Percentiles rank a stretch among this genome's conserved stretches.
Evolutionary conservation across 2,113 vertebrate genomes (phyloP).

Genomic region (Pampusana beccarii): DNA sequence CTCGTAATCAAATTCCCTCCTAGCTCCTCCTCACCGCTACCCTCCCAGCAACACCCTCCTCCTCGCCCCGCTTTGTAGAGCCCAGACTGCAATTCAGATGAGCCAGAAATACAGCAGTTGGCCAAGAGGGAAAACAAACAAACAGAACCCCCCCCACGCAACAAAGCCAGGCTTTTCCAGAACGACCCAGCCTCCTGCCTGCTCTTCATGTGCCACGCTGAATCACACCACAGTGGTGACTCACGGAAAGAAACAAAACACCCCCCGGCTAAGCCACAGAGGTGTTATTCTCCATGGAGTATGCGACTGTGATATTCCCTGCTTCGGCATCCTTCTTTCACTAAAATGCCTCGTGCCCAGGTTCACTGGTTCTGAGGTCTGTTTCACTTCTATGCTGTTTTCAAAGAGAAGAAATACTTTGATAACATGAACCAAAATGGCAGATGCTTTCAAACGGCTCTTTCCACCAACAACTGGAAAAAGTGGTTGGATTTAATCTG

Average conservation of each 20-base stretch:
- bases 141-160: not conserved
- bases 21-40: not conserved
- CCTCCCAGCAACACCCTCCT: not conserved
- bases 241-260: slow-evolving; percentile 28
- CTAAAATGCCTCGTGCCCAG: not conserved
- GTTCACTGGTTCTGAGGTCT: not conserved
- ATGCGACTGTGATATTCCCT: not conserved
- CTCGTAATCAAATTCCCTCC: not conserved
- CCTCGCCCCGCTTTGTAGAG: not conserved
- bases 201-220: slow-evolving; percentile 24
- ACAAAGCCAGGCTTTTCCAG: slow-evolving; percentile 23
- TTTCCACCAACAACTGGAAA: not conserved
- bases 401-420: not conserved
- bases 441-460: not conserved
- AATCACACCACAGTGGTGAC: not conserved
- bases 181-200: not conserved
- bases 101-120: slow-evolving; percentile 53
- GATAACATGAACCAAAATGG: not conserved
- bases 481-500: not conserved
- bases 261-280: not conserved
- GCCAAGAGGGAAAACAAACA: slow-evolving; percentile 61
- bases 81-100: slow-evolving; percentile 4
- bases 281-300: not conserved
- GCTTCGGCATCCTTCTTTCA: not conserved
- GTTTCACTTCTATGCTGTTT: not conserved